A percentile compares a stretch with the other conserved stretches of the same genome.
Conservation (phyloP, 2,113 vertebrate genomes). For the Upupa epops region DNA sequence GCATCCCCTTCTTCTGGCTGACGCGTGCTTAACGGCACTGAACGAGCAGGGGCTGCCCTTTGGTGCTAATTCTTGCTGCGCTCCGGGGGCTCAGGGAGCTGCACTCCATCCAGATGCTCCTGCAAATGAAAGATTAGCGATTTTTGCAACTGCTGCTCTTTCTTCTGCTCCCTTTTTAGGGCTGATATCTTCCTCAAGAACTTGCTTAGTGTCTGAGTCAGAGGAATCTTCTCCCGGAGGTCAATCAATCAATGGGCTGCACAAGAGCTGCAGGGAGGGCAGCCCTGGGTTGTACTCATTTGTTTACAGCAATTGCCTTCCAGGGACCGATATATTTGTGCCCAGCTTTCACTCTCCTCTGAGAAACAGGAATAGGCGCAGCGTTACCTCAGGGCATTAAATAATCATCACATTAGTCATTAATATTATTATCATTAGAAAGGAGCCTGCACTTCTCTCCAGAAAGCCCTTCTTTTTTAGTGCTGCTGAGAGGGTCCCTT, state of each 20-base stretch:
- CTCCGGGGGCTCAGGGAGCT: conserved; percentile 75
- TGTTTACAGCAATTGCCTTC: conserved; percentile 67
- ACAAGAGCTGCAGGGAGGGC: conserved; percentile 60
- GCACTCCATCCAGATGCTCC: conserved; percentile 78
- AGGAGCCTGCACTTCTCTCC: not conserved
- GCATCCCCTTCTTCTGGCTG: conserved; percentile 67
- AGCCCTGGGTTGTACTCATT: conserved; percentile 67
- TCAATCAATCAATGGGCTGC: conserved; percentile 77
- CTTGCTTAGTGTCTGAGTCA: conserved; percentile 77
- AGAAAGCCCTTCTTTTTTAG: not conserved
- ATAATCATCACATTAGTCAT: conserved; percentile 61
- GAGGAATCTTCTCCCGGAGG: conserved; percentile 78
- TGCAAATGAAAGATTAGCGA: conserved; percentile 80
- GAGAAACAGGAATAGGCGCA: conserved; percentile 53
- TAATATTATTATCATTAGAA: not conserved
- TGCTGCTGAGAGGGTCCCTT: not conserved
- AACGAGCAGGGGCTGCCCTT: conserved; percentile 76
- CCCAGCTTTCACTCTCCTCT: conserved; percentile 39
- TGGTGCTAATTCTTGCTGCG: conserved; percentile 77
- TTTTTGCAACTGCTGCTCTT: conserved; percentile 76
- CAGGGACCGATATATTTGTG: conserved; percentile 33
- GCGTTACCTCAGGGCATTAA: conserved; percentile 43
- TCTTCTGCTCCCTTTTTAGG: conserved; percentile 70
- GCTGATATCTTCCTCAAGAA: conserved; percentile 79
- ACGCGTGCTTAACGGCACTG: conserved; percentile 75